Conservation (phyloP, 2,797 vertebrate genomes). For the Microctenopoma steveboyesi region DNA sequence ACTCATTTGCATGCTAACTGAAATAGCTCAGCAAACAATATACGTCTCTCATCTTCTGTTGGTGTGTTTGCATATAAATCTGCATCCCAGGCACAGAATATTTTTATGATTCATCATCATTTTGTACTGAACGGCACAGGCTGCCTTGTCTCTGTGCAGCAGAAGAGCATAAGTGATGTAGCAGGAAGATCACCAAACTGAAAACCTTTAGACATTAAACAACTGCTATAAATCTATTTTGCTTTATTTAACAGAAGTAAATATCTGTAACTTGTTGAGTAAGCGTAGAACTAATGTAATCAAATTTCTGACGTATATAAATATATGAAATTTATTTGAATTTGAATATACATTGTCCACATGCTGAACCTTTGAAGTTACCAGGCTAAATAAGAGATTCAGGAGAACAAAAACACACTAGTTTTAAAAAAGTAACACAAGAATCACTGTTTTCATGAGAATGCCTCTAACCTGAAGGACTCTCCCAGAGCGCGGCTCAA, state of each 20-base stretch:
- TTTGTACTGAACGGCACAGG: background rate
- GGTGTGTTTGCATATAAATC: background rate
- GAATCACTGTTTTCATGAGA: background rate
- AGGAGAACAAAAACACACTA: background rate
- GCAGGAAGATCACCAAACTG: too few species aligned
- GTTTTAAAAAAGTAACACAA: too few species aligned
- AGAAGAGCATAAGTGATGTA: constrained; percentile 1
- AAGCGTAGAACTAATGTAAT: background rate
- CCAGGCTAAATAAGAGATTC: background rate
- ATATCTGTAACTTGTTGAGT: background rate
- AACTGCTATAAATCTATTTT: background rate
- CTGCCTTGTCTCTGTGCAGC: constrained; percentile 6
- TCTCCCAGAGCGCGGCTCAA: constrained; percentile 93
- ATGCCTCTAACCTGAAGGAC: constrained; percentile 89
- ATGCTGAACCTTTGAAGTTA: too few species aligned
- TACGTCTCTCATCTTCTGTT: background rate
- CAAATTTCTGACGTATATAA: too few species aligned
- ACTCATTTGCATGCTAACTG: background rate
- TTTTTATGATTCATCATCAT: constrained; percentile 2
- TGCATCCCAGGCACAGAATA: constrained; percentile 10
- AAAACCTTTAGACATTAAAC: background rate
- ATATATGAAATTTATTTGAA: too few species aligned
- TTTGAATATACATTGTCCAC: too few species aligned
- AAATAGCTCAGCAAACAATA: background rate
- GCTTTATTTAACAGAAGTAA: background rate